phyloP scores from a whole-genome alignment of 2,113 vertebrate species.

The Petrocephalus microphthalmus region DNA sequence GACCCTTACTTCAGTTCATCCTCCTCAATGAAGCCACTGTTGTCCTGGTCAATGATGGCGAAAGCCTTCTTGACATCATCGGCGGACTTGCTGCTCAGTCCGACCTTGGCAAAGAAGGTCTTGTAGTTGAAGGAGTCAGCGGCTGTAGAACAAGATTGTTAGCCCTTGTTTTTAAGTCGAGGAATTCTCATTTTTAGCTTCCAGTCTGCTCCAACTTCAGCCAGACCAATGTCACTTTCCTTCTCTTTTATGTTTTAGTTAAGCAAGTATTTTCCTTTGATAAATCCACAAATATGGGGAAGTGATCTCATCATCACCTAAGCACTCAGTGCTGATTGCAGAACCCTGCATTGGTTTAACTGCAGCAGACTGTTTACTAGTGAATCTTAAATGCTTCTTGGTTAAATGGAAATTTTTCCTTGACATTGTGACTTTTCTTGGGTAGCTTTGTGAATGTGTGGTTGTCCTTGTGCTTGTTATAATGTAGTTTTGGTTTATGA shows the following conservation, averaged over 20 bases:
- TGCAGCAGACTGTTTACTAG: not conserved
- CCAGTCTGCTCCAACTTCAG: not conserved
- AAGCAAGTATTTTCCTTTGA: not conserved
- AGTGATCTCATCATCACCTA: not conserved
- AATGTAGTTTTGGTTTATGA: not conserved
- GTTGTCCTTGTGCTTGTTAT: not conserved
- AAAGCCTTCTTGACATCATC: slow-evolving; percentile 65
- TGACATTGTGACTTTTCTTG: not conserved
- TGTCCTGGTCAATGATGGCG: slow-evolving; percentile 66
- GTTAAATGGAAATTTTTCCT: not conserved
- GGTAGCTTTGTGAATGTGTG: not conserved
- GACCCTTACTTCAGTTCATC: slow-evolving; percentile 66
- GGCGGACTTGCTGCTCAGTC: slow-evolving; percentile 52
- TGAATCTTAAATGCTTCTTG: not conserved
- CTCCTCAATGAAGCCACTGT: slow-evolving; percentile 72
- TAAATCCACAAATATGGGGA: not conserved
- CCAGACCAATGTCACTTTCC: not conserved
- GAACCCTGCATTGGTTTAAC: not conserved
- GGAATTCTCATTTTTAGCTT: not conserved
- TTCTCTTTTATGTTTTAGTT: not conserved
- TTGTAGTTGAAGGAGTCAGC: slow-evolving; percentile 62
- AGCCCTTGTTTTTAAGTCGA: not conserved
- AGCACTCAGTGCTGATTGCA: not conserved
- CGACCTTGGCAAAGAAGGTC: slow-evolving; percentile 61
- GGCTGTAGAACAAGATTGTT: slow-evolving; percentile 39